Conservation (phyloP, 2,113 vertebrate genomes). For the Lonchura striata region DNA sequence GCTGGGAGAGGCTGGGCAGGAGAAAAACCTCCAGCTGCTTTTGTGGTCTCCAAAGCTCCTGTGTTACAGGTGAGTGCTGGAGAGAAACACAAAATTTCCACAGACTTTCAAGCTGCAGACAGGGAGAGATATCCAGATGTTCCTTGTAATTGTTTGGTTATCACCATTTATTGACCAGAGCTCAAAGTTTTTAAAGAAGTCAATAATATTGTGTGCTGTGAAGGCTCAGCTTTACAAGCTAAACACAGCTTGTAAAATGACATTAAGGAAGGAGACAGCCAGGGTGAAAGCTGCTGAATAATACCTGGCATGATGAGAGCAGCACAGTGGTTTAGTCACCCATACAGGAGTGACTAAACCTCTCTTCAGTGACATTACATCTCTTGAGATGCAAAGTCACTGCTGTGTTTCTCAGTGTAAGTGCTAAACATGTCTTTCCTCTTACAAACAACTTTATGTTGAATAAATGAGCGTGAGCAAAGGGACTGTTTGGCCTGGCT, state of each 20-base stretch:
- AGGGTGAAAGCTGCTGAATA: neutral
- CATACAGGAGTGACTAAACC: neutral
- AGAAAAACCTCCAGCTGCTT: neutral
- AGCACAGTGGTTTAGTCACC: neutral
- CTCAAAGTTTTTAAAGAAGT: neutral
- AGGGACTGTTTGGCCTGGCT: neutral
- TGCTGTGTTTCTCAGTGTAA: neutral
- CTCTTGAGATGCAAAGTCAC: neutral
- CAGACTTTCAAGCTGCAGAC: neutral
- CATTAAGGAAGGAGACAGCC: neutral
- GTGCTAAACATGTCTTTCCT: neutral
- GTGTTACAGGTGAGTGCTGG: constrained; percentile 14
- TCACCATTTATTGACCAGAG: neutral
- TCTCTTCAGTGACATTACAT: neutral
- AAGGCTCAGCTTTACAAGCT: neutral
- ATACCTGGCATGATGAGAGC: neutral
- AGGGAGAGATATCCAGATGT: neutral
- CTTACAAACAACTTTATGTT: neutral
- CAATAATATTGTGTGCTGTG: neutral
- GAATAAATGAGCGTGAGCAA: neutral
- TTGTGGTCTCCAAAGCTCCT: neutral
- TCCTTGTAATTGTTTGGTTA: neutral
- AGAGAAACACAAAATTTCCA: neutral
- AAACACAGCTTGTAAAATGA: neutral
- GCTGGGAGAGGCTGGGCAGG: neutral